Evolutionary conservation across 2,113 vertebrate genomes (phyloP).

Genomic region (Casuarius casuarius): DNA sequence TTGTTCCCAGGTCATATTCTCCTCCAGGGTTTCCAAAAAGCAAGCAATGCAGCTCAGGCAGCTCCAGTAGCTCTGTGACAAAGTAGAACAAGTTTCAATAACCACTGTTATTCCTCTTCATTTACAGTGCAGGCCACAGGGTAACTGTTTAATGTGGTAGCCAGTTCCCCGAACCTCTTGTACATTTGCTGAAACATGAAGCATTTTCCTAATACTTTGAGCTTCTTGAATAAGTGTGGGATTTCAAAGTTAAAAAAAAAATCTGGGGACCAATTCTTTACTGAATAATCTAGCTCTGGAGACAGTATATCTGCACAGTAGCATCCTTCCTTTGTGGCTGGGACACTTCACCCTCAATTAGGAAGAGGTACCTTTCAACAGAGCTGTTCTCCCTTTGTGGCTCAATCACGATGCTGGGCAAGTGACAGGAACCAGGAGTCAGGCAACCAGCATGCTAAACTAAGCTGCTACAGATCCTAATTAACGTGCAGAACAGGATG

Average conservation of each 20-base stretch:
- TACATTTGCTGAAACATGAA: slow-evolving; percentile 23
- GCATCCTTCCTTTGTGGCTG: background rate
- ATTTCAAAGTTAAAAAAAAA: slow-evolving; percentile 4
- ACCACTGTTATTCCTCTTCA: slow-evolving; percentile 15
- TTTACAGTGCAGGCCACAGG: slow-evolving; percentile 11
- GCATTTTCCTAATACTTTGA: slow-evolving; percentile 22
- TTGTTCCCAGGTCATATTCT: slow-evolving; percentile 66
- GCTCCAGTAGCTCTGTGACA: slow-evolving; percentile 36
- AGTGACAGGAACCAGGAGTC: background rate
- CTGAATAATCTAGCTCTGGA: slow-evolving; percentile 3
- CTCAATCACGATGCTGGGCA: background rate
- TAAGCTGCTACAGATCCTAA: background rate
- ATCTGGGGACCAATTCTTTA: background rate
- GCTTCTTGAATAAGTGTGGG: background rate
- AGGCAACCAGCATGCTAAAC: background rate
- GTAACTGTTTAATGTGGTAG: slow-evolving; percentile 31
- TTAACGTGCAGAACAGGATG: background rate
- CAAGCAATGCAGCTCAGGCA: slow-evolving; percentile 46
- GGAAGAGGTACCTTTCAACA: background rate
- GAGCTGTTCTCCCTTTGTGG: background rate
- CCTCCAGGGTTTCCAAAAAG: slow-evolving; percentile 60
- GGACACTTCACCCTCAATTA: slow-evolving; percentile 26
- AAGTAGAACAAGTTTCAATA: slow-evolving; percentile 53
- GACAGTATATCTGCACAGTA: background rate
- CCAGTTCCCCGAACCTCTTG: slow-evolving; percentile 3